Evolutionary conservation across 2,797 vertebrate species (phyloP).

Genomic region (Alauda arvensis): DNA sequence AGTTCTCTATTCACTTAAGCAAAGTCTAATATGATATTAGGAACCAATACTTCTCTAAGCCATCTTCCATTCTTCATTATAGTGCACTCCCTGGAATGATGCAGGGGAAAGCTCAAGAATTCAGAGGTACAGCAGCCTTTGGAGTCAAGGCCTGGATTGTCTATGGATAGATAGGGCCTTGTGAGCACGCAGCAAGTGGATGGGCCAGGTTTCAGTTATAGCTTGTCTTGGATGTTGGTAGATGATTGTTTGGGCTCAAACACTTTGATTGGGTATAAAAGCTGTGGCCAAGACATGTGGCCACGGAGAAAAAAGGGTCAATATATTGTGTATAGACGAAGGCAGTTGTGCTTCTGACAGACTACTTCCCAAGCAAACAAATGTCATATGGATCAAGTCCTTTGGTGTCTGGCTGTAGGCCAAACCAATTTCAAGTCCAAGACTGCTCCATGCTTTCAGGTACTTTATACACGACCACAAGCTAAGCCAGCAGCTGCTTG

Average conservation of each 20-base stretch:
- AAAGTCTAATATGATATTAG: rapidly evolving
- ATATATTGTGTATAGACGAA: background rate
- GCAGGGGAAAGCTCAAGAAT: background rate
- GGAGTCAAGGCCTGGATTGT: background rate
- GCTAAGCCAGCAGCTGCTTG: background rate
- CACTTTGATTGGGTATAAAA: background rate
- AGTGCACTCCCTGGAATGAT: background rate
- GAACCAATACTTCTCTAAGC: background rate
- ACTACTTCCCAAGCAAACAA: background rate
- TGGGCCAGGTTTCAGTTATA: background rate
- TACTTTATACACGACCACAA: background rate
- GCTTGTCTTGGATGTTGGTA: background rate
- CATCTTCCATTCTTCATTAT: background rate
- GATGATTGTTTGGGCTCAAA: background rate
- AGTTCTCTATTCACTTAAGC: background rate
- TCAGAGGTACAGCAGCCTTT: background rate
- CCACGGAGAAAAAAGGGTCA: background rate
- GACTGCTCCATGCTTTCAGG: background rate
- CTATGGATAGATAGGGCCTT: background rate
- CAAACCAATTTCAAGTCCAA: slow-evolving; percentile 18
- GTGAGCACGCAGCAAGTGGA: background rate
- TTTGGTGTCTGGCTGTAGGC: background rate
- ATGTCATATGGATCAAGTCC: background rate
- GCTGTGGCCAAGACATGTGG: background rate
- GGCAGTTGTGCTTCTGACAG: background rate